Base-by-base conservation (phyloP, 2,797 vertebrate species). In the Hydrocynus forskahlii region DNA sequence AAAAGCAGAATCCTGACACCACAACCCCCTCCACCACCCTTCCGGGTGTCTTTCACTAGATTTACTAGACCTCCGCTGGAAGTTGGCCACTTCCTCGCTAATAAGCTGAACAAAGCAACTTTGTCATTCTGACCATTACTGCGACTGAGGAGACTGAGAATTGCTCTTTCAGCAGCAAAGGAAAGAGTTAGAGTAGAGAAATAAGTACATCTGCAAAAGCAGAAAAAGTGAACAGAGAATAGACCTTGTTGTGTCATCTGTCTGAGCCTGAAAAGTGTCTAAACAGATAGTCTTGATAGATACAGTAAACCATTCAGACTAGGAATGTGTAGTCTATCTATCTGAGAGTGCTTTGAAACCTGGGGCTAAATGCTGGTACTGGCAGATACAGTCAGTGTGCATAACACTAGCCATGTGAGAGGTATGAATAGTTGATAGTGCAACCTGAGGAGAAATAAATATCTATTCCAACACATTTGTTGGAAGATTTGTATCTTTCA, bases 111-210 rank as follows among this genome's bases (percentile, higher is more conserved):
- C 74, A 79, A 83, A 79, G 79, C 70, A 83, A 77, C 79, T 81
- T 85, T 76, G 83, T 87, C 81, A 87, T 83, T 66, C 77, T 67
- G 73, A 72, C 69, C 76, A 72, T 87, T 81, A 80, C 83, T 64
- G 62, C 55, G 69, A 84, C 62, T 72, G 67, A 83, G 74, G 40
- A 78, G 71, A 62, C 59, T 69, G 71, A 82, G 78, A 80, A 80
- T 69, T 81, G 71, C 80, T 81, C 54, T 83, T 84, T 86, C 84
- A 83, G 82, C 75, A 83, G 52, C 81, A 78, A 76, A 68, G 29
- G 59, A 81, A 76, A 70, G 70, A 59, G 62, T 64, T 63, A 63
- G 68, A 54, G 50, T 45, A 25, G 6, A 75, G 78, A 83, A 82
- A 62, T 48, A 71, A 23, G 23, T 17, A 75, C 71, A 62, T 76